Conservation (phyloP, 2,113 vertebrate genomes). For the Tachysurus fulvidraco region DNA sequence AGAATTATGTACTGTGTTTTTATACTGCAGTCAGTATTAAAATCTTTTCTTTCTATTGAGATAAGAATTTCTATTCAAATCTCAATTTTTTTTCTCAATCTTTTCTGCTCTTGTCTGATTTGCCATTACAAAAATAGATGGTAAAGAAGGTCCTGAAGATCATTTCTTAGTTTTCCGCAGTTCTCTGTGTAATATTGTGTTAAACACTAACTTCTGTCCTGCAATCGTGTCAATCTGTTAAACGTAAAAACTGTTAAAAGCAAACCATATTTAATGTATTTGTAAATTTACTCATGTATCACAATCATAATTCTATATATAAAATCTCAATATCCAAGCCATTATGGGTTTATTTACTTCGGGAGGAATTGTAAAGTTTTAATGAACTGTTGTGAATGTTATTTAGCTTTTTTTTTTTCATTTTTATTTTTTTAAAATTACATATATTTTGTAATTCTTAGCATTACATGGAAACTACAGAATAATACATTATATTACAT, state of each 20-base stretch:
- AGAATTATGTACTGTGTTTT: neutral
- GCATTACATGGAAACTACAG: neutral
- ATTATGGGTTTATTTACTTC: conserved; percentile 2
- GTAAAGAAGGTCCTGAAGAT: neutral
- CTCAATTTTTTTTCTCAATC: neutral
- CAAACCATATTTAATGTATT: neutral
- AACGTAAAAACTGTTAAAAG: neutral
- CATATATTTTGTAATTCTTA: neutral
- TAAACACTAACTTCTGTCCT: neutral
- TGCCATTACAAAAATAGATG: neutral
- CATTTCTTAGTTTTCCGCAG: neutral
- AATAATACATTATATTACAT: neutral
- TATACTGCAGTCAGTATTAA: neutral
- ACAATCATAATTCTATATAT: neutral
- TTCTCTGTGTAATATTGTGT: neutral
- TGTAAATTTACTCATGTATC: neutral
- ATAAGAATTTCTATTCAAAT: no score
- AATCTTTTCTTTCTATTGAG: no score
- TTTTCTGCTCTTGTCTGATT: neutral
- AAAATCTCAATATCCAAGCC: neutral
- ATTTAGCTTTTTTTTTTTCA: no score
- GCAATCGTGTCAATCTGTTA: neutral
- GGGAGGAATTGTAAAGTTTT: neutral
- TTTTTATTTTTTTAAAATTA: neutral
- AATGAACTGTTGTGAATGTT: neutral